Base-by-base conservation (phyloP, 35 echinoderm and acorn worm species). In the Apostichopus japonicus region DNA sequence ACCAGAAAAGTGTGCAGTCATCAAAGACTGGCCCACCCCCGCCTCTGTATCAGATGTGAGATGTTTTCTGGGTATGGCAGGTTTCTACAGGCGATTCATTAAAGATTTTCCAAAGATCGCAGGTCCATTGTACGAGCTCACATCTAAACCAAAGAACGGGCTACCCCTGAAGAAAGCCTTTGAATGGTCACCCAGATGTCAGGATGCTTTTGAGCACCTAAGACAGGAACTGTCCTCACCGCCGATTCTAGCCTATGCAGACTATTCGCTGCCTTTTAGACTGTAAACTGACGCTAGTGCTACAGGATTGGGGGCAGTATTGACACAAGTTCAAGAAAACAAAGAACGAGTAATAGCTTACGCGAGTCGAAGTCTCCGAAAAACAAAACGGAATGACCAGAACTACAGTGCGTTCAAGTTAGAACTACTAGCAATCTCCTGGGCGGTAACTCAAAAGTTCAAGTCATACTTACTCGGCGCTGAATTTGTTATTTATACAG, bases 1-100 rank as follows among this genome's bases (percentile, higher is more conserved):
- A n/a, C n/a, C n/a, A n/a, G n/a, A n/a, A n/a, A n/a, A n/a, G n/a
- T n/a, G n/a, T n/a, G n/a, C n/a, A n/a, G n/a, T n/a, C n/a, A n/a
- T n/a, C n/a, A n/a, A n/a, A n/a, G n/a, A n/a, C n/a, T n/a, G n/a
- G n/a, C n/a, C n/a, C n/a, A n/a, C n/a, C n/a, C n/a, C n/a, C n/a
- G n/a, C n/a, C n/a, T n/a, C n/a, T n/a, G n/a, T n/a, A n/a, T n/a
- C n/a, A n/a, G n/a, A n/a, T n/a, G 59, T 92, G 1, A 53, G 89
- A 55, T 15, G 61, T 4, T 96, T 96, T 55, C 84, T 94, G 1
- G 93, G 93, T 5, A 90, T 96, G 51, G 90, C 90, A 4, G 88
- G 92, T 0, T 96, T 92, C 61, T 93, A 96, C 53, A 16, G 90
- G 6, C 59, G 87, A 17, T 94, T 96, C 59, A 87, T 96, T 13